Evolutionary conservation across 2,888 invertebrate species (phyloP).

Genomic region (Chromoteleia sp.): DNA sequence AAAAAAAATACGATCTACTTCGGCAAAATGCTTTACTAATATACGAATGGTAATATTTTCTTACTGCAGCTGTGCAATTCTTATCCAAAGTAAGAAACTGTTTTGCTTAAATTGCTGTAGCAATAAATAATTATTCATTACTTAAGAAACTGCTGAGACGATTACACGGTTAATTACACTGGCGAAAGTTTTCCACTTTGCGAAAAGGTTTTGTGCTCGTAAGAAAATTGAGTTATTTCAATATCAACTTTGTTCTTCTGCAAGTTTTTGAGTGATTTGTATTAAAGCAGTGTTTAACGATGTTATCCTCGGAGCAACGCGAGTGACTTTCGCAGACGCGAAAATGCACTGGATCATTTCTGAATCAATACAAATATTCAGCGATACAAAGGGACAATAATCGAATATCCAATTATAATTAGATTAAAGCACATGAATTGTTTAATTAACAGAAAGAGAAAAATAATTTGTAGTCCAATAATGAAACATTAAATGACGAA

Average conservation of each 20-base stretch:
- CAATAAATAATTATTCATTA: constrained; percentile 57
- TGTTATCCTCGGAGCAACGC: neutral
- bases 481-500: no score
- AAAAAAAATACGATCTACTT: neutral
- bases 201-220: constrained; percentile 1
- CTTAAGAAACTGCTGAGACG: constrained; percentile 29
- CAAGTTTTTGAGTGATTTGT: no score
- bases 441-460: no score
- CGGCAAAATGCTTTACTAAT: constrained; percentile 54
- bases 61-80: constrained; percentile 31
- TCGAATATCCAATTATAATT: no score
- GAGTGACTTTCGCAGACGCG: neutral
- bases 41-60: constrained; percentile 47
- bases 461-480: no score
- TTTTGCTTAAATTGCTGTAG: constrained; percentile 38
- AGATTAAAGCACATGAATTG: no score
- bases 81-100: constrained; percentile 33
- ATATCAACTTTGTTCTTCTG: neutral
- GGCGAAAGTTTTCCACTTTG: constrained; percentile 36
- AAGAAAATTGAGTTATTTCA: constrained; percentile 18
- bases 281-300: neutral
- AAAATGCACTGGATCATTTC: no score
- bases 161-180: constrained; percentile 22
- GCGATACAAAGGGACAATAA: no score
- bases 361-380: no score